phyloP scores from a whole-genome alignment of 2,888 invertebrate genomes.

The Ypsolopha sequella region DNA sequence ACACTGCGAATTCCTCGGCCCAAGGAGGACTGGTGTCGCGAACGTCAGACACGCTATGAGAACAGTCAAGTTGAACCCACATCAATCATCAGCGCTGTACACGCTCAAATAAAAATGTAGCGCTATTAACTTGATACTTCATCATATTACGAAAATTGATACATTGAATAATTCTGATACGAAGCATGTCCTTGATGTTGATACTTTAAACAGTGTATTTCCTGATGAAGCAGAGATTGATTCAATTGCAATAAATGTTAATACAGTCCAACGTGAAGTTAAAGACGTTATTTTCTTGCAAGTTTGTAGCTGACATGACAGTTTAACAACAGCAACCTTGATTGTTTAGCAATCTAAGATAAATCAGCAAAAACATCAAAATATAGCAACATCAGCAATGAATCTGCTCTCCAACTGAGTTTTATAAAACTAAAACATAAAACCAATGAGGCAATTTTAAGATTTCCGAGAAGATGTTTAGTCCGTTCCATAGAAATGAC shows the following conservation, averaged over 20 bases:
- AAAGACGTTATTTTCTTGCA: too few relatives aligned
- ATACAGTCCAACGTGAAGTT: too few relatives aligned
- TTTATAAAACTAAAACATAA: neutral
- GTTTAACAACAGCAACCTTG: too few relatives aligned
- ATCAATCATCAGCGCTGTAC: neutral
- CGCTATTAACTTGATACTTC: neutral
- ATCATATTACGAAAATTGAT: neutral
- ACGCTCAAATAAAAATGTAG: neutral
- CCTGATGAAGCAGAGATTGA: neutral
- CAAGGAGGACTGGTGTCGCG: conserved; percentile 33
- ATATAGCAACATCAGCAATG: neutral
- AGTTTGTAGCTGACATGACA: too few relatives aligned
- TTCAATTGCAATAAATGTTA: too few relatives aligned
- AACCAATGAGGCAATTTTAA: neutral
- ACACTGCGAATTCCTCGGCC: conserved; percentile 32
- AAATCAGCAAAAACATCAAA: neutral
- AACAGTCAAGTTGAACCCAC: neutral
- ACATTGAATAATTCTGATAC: neutral
- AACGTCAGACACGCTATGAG: neutral
- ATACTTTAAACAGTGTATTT: neutral
- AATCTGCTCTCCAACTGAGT: neutral
- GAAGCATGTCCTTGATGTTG: neutral
- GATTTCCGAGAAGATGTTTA: neutral
- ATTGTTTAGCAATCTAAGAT: neutral
- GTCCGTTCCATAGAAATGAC: neutral